Conservation (phyloP, 2,888 invertebrate genomes). For the Hypomecis atomaria region DNA sequence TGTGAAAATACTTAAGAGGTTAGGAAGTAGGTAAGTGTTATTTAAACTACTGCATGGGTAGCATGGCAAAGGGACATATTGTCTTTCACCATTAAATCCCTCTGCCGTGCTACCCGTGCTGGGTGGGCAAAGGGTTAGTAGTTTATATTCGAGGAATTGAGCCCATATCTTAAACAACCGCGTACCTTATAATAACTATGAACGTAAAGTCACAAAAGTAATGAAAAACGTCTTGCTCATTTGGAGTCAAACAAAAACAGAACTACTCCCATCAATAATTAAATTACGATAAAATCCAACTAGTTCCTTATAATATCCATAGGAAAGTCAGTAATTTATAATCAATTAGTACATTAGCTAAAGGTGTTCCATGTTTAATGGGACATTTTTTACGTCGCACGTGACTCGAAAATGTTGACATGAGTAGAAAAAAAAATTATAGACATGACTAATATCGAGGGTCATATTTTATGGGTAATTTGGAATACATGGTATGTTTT, state of each 20-base stretch:
- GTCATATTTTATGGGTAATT: constrained; percentile 37
- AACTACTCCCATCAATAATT: constrained; percentile 5
- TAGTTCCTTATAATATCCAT: constrained; percentile 23
- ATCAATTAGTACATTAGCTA: constrained; percentile 61
- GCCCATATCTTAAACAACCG: too few relatives aligned
- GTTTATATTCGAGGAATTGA: too few relatives aligned
- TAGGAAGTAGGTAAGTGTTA: too few relatives aligned
- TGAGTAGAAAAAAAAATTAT: constrained; percentile 46
- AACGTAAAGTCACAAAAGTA: not conserved
- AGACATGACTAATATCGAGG: constrained; percentile 32
- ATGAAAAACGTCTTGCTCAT: not conserved
- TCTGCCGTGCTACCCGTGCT: too few relatives aligned
- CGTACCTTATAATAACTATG: too few relatives aligned
- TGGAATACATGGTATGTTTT: constrained; percentile 18
- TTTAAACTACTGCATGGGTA: too few relatives aligned
- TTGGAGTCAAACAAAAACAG: not conserved
- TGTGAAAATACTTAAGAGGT: too few relatives aligned
- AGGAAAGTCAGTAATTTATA: constrained; percentile 55
- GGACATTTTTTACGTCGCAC: constrained; percentile 51
- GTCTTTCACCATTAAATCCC: too few relatives aligned
- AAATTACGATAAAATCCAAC: constrained; percentile 22
- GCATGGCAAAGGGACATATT: too few relatives aligned
- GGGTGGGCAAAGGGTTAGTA: too few relatives aligned
- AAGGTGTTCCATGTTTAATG: constrained; percentile 55
- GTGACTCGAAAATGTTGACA: constrained; percentile 51